Base-by-base conservation (phyloP, 2,113 vertebrate genomes). In the Phrynocephalus versicolor region DNA sequence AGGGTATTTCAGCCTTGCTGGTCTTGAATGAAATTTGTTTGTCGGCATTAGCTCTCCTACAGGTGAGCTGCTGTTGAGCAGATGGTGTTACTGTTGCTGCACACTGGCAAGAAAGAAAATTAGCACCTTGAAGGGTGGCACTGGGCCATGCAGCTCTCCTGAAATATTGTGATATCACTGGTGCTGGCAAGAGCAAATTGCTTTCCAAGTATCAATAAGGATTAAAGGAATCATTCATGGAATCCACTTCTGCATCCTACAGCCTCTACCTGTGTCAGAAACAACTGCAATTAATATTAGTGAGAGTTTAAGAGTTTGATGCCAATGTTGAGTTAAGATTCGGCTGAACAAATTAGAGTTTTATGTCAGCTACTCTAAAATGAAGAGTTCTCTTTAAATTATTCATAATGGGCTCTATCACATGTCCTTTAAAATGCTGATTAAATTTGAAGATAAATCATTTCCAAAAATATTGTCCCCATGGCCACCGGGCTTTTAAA, bases 191-290 rank as follows among this genome's bases (percentile, higher is more conserved):
- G 88, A 92, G 84, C 62, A 65, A 84, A 84, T 6, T 3, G 27
- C n/a, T 86, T 92, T 75, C 12, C 89, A 6, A 37, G 6, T 78
- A 82, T 87, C 91, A 90, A 76, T 87, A 75, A 85, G 74, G 87
- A 94, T 91, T 92, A 92, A 88, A 39, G 87, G 88, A 86, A 92
- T 89, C 89, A 45, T 85, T 81, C 51, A 69, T 0, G 0, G 30
- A 77, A 41, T 81, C 64, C 79, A 77, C 37, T 75, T 16, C 79
- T 71, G 58, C 51, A 27, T 12, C 2, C 74, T 89, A 88, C 30
- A 87, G 80, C 82, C 25, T 82, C 1, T 0, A 65, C 74, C 55
- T 91, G 1, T 76, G 35, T 85, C 67, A 87, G 62, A 91, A 91
- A 16, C 19, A 93, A 86, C 2, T 82, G 83, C 18, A 60, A 55